phyloP scores from a whole-genome alignment of 2,113 vertebrate species.

The Anarrhichthys ocellatus region DNA sequence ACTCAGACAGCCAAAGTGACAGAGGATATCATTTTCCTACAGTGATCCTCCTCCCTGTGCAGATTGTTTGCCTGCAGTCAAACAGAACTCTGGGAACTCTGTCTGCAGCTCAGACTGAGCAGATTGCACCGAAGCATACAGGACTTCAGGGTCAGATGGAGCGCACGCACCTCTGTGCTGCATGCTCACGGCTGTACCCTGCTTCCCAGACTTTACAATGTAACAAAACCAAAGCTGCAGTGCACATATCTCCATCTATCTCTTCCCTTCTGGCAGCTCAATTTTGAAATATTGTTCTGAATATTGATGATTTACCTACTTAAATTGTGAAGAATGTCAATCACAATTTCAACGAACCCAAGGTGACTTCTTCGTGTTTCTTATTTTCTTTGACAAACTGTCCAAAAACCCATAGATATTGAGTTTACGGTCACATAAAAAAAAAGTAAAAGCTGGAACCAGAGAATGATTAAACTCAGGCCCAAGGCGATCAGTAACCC shows the following conservation, averaged over 20 bases:
- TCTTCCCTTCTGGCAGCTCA: neutral
- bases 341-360: neutral
- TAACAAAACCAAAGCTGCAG: neutral
- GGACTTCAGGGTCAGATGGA: neutral
- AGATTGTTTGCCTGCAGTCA: neutral
- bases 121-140: neutral
- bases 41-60: constrained; percentile 3
- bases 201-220: neutral
- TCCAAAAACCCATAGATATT: neutral
- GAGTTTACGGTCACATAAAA: neutral
- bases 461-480: neutral
- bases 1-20: neutral
- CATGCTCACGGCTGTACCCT: neutral
- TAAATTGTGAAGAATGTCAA: neutral
- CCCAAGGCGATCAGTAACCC: neutral
- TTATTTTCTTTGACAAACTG: neutral
- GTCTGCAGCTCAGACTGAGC: constrained; percentile 1
- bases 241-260: neutral
- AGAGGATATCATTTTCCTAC: constrained; percentile 3
- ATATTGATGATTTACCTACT: neutral
- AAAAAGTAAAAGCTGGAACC: neutral
- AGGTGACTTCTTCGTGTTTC: neutral
- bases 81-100: constrained; percentile 1
- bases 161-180: neutral
- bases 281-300: neutral